Conservation (phyloP, 2,113 vertebrate genomes). For the Mus musculus region DNA sequence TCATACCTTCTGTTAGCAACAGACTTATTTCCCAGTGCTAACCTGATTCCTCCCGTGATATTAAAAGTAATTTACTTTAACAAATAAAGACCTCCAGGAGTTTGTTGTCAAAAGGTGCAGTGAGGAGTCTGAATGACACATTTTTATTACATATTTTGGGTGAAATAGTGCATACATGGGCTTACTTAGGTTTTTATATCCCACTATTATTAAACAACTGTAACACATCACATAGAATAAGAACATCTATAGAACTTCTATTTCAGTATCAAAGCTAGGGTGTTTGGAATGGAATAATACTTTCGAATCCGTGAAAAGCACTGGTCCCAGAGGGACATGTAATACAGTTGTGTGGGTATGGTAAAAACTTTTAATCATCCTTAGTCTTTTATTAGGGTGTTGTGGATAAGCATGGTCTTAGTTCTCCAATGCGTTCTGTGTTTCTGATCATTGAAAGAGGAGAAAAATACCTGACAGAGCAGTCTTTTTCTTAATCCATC, state of each 20-base stretch:
- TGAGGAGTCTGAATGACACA: not conserved
- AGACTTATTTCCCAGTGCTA: not conserved
- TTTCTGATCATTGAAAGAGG: not conserved
- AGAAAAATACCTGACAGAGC: not conserved
- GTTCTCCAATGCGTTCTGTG: not conserved
- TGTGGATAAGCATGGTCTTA: not conserved
- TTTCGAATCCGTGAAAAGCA: not conserved
- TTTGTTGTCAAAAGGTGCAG: not conserved
- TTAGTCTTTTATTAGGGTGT: not conserved
- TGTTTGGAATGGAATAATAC: not conserved
- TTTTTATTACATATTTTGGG: not conserved
- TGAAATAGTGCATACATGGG: not conserved
- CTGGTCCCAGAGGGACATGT: not conserved
- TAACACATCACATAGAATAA: not conserved
- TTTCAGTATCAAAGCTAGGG: not conserved
- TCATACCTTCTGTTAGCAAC: not conserved
- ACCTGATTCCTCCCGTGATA: not conserved
- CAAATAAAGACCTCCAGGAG: slow-evolving; percentile 10
- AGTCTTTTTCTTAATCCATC: not conserved
- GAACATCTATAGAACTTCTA: not conserved
- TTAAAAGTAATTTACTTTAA: not conserved
- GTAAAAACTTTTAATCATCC: not conserved
- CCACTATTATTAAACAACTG: not conserved
- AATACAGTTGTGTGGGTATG: not conserved
- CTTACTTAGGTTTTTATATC: not conserved